Base-by-base conservation (phyloP, 2,113 vertebrate species). In the Serilophus lunatus region DNA sequence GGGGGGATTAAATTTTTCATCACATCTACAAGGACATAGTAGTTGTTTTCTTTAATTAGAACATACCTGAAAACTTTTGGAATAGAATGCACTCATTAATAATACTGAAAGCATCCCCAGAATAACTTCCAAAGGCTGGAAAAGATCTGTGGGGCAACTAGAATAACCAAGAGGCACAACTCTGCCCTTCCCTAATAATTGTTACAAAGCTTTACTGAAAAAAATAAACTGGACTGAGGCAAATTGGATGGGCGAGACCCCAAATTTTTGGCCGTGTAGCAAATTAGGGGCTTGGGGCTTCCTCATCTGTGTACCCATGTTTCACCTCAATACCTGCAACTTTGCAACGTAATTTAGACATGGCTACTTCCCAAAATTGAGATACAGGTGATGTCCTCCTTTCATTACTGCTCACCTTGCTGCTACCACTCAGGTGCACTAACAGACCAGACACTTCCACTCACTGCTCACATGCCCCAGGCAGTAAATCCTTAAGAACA, bases 281-380 rank as follows among this genome's bases (percentile, higher is more conserved):
- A 61, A 40, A 50, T 35, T 19, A 49, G 13, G 17, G 22, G 18
- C 14, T 90, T 61, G 36, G 17, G 22, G 18, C 14, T 90, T 61
- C 36, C 6, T 9, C 13, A 12, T 13, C 38, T 75, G 38, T 71
- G 9, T 14, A 45, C 10, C 9, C 42, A 44, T 0, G 0, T 24
- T 36, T 72, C 31, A 50, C 10, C 26, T 66, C 51, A 38, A 40
- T 6, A 42, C 26, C 31, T 78, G 18, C 20, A 79, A 13, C 22
- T 76, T 2, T 10, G 26, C 20, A 71, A 12, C 6, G 18, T 33
- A 59, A 40, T 20, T 56, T 16, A 36, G 17, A 68, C 18, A 76
- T 57, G 75, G 45, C 10, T 23, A 7, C 9, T 8, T 35, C 29
- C 51, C 36, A 31, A 57, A 60, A 54, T 25, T 9, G 28, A 69